Conservation (phyloP, 2,797 vertebrate genomes). For the Phoeniculus purpureus region DNA sequence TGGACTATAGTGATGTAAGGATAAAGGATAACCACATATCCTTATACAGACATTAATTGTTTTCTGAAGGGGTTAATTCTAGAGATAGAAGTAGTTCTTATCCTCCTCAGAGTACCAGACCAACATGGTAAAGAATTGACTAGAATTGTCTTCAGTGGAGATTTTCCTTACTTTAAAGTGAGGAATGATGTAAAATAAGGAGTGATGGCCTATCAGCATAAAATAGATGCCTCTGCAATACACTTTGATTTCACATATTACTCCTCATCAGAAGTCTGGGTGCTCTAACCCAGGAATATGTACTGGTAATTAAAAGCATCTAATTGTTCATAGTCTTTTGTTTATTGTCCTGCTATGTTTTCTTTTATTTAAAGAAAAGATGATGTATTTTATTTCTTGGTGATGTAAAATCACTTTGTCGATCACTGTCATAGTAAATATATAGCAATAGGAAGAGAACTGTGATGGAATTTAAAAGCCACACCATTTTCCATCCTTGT, state of each 20-base stretch:
- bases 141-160: not conserved
- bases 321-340: not conserved
- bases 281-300: accelerated
- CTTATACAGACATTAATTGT: not conserved
- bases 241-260: not conserved
- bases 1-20: accelerated
- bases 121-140: not conserved
- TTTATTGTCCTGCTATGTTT: not conserved
- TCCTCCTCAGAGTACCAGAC: not conserved
- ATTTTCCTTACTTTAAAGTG: not conserved
- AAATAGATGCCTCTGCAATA: not conserved
- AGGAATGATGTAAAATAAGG: too few species aligned
- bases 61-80: not conserved
- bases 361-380: not conserved
- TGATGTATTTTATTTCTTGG: not conserved
- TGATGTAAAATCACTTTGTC: not conserved
- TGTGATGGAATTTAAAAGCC: not conserved
- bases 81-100: not conserved
- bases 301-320: not conserved
- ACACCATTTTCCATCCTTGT: not conserved
- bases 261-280: not conserved
- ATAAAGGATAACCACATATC: not conserved
- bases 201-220: not conserved
- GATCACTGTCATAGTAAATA: not conserved
- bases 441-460: not conserved